Percentiles rank a stretch among this genome's conserved stretches.
Evolutionary conservation across 1,140 invertebrate species (phyloP).

Genomic region (Lamellibrachia luymesi): DNA sequence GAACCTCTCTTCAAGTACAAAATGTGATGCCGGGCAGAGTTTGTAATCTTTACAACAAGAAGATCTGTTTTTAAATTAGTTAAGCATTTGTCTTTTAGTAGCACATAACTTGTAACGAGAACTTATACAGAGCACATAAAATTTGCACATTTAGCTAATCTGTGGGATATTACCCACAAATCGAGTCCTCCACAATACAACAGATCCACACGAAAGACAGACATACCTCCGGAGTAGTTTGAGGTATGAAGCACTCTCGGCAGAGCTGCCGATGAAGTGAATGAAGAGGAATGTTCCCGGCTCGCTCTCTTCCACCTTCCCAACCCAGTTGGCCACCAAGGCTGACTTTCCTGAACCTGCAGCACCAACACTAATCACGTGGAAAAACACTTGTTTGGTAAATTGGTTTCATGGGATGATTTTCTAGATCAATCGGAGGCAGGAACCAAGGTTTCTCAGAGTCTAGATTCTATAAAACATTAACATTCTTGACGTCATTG

Average conservation of each 20-base stretch:
- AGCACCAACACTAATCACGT: neutral
- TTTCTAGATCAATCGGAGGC: neutral
- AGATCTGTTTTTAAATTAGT: too few relatives aligned
- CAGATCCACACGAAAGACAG: neutral
- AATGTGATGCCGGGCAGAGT: too few relatives aligned
- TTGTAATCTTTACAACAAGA: too few relatives aligned
- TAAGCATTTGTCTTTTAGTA: too few relatives aligned
- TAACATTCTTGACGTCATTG: neutral
- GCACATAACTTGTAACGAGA: too few relatives aligned
- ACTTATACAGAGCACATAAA: too few relatives aligned
- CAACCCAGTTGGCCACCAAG: slow-evolving; percentile 40
- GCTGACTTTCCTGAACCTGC: slow-evolving; percentile 42
- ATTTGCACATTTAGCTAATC: too few relatives aligned
- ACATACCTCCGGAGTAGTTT: slow-evolving; percentile 40
- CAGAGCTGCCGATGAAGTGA: slow-evolving; percentile 45
- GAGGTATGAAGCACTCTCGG: slow-evolving; percentile 40
- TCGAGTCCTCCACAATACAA: neutral
- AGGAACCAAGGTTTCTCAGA: neutral
- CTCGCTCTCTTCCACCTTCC: slow-evolving; percentile 30
- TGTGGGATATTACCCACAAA: neutral
- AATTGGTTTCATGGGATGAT: neutral
- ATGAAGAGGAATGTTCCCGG: slow-evolving; percentile 40
- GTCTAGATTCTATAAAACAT: neutral
- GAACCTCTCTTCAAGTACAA: too few relatives aligned
- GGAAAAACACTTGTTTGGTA: neutral